Conservation (phyloP, 1,140 invertebrate species). For the Notospermus geniculatus region DNA sequence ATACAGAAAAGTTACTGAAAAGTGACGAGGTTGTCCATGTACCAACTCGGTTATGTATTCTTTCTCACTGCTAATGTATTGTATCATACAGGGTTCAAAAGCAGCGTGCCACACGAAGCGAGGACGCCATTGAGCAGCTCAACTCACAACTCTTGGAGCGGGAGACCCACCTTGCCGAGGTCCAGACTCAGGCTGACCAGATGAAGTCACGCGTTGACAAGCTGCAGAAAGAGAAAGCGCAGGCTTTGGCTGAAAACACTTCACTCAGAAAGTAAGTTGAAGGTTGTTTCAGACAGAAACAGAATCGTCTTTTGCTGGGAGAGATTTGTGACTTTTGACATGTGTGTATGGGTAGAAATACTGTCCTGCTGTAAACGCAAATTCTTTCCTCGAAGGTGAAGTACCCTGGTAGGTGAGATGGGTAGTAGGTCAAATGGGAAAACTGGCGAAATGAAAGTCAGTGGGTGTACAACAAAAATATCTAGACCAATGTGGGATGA, state of each 20-base stretch:
- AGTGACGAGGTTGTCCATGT: too few relatives aligned
- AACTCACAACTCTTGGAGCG: slow-evolving; percentile 41
- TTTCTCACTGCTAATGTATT: slow-evolving; percentile 1
- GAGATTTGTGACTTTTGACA: not conserved
- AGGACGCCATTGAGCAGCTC: slow-evolving; percentile 43
- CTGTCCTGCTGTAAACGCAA: not conserved
- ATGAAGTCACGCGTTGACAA: slow-evolving; percentile 35
- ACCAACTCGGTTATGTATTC: too few relatives aligned
- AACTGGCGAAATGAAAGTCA: too few relatives aligned
- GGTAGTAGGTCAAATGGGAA: too few relatives aligned
- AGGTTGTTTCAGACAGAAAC: not conserved
- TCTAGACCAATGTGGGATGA: too few relatives aligned
- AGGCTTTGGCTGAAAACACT: slow-evolving; percentile 35
- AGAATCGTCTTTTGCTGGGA: not conserved
- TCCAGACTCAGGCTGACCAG: slow-evolving; percentile 34
- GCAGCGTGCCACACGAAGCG: slow-evolving; percentile 42
- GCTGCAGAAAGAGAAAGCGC: slow-evolving; percentile 35
- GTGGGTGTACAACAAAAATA: too few relatives aligned
- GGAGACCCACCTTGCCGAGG: slow-evolving; percentile 38
- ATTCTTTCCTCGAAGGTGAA: not conserved
- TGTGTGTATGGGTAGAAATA: slow-evolving; percentile 4
- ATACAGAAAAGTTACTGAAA: too few relatives aligned
- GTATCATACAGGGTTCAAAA: slow-evolving; percentile 47
- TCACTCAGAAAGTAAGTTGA: slow-evolving; percentile 42
- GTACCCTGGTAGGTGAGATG: slow-evolving; percentile 6